Evolutionary conservation across 2,113 vertebrate genomes (phyloP).

Genomic region (Sarotherodon lohbergeri): DNA sequence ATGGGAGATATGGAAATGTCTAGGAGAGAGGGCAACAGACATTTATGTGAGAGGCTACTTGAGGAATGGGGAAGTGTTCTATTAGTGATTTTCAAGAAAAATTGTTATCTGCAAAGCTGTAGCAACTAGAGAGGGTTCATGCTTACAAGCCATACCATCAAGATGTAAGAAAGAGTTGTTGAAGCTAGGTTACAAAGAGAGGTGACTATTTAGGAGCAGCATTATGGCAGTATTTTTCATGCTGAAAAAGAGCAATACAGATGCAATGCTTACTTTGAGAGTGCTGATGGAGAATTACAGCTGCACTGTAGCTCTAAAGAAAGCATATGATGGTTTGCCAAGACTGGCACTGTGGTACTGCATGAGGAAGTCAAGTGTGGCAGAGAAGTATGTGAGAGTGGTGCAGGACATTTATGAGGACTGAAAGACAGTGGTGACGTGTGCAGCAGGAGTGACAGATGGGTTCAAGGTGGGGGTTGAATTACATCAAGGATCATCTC

Average conservation of each 20-base stretch:
- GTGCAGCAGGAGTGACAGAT: neutral
- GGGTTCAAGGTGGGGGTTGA: neutral
- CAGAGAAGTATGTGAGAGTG: neutral
- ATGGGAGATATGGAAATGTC: neutral
- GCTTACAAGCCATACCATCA: neutral
- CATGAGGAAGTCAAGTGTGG: neutral
- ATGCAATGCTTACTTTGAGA: neutral
- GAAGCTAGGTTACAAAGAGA: neutral
- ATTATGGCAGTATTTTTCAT: neutral
- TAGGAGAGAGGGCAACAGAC: neutral
- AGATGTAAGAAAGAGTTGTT: neutral
- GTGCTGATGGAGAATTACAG: neutral
- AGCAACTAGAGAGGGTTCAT: neutral
- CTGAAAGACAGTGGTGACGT: neutral
- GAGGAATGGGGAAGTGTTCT: neutral
- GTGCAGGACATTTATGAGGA: neutral
- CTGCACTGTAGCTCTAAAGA: neutral
- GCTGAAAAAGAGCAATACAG: neutral
- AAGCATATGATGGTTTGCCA: neutral
- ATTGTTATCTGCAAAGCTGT: neutral
- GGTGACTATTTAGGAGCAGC: neutral
- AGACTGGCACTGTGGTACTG: neutral
- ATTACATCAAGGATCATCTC: neutral
- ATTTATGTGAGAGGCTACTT: neutral
- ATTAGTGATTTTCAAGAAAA: neutral